Conservation (phyloP, 2,797 vertebrate genomes). For the Chelon auratus region DNA sequence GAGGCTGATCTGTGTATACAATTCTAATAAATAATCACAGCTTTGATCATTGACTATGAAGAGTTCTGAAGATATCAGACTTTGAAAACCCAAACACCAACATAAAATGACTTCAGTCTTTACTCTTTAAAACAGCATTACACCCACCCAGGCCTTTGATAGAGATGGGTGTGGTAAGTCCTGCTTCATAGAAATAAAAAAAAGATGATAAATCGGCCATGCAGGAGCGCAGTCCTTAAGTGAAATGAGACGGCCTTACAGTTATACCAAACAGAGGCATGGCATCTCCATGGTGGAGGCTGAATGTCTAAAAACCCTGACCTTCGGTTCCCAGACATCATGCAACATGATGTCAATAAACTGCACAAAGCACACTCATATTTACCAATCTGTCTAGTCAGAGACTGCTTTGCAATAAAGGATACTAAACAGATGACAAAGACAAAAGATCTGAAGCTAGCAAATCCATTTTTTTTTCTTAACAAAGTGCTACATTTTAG, state of each 20-base stretch:
- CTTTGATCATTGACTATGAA: slow-evolving; percentile 1
- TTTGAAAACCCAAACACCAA: neutral
- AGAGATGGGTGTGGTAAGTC: neutral
- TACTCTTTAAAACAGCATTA: too few species aligned
- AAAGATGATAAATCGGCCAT: neutral
- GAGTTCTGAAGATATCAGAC: slow-evolving; percentile 7
- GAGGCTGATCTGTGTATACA: too few species aligned
- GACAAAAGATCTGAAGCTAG: neutral
- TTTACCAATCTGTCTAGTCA: slow-evolving; percentile 40
- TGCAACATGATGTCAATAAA: slow-evolving; percentile 46
- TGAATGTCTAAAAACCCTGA: slow-evolving; percentile 27
- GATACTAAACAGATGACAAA: neutral
- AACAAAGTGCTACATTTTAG: neutral
- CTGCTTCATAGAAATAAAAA: neutral
- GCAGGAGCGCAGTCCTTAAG: neutral
- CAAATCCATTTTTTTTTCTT: neutral
- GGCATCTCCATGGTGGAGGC: slow-evolving; percentile 12
- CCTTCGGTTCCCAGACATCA: slow-evolving; percentile 24
- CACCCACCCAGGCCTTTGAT: neutral
- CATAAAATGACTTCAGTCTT: too few species aligned
- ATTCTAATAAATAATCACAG: neutral
- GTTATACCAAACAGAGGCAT: slow-evolving; percentile 9
- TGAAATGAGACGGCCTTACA: neutral
- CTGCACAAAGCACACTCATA: slow-evolving; percentile 17
- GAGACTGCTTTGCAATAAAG: slow-evolving; percentile 14